These are phyloP conservation scores for Toxonevra muliebris DNA, from an alignment of 2,888 invertebrate species.

Conservation along the genomic window DNA sequence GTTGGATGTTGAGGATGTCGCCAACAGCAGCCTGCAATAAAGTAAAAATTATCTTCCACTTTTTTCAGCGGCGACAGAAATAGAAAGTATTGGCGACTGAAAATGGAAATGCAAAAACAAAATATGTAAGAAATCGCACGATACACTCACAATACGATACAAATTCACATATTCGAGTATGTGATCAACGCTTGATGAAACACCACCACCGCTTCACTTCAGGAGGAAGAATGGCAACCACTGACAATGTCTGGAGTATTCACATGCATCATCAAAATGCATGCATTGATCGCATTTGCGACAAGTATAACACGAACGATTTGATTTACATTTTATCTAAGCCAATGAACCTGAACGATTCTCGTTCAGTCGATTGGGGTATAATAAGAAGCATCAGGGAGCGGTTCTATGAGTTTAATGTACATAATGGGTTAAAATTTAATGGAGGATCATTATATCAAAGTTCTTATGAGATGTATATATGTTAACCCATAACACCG, in stretches of 20 bases:
- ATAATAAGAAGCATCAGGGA: too few relatives aligned
- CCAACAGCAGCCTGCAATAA: slow-evolving; percentile 26
- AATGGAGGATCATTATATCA: too few relatives aligned
- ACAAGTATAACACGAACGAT: not conserved
- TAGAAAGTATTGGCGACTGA: slow-evolving; percentile 39
- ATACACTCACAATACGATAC: not conserved
- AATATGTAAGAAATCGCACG: not conserved
- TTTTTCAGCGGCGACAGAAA: slow-evolving; percentile 32
- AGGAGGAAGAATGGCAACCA: slow-evolving; percentile 24
- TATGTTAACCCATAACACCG: too few relatives aligned
- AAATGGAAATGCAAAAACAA: slow-evolving; percentile 1
- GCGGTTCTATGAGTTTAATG: too few relatives aligned
- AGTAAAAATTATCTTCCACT: slow-evolving; percentile 27
- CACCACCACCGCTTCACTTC: not conserved
- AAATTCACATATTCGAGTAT: not conserved
- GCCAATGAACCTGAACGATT: slow-evolving; percentile 35
- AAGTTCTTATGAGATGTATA: too few relatives aligned
- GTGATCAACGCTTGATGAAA: not conserved
- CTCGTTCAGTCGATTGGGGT: slow-evolving; percentile 13
- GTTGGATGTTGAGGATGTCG: slow-evolving; percentile 27
- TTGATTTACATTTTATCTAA: slow-evolving; percentile 36
- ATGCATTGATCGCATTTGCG: slow-evolving; percentile 13
- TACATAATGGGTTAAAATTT: too few relatives aligned
- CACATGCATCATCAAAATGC: slow-evolving; percentile 30
- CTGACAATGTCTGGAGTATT: slow-evolving; percentile 28